Base-by-base conservation (phyloP, 2,888 invertebrate species). In the Lysandra bellargus region DNA sequence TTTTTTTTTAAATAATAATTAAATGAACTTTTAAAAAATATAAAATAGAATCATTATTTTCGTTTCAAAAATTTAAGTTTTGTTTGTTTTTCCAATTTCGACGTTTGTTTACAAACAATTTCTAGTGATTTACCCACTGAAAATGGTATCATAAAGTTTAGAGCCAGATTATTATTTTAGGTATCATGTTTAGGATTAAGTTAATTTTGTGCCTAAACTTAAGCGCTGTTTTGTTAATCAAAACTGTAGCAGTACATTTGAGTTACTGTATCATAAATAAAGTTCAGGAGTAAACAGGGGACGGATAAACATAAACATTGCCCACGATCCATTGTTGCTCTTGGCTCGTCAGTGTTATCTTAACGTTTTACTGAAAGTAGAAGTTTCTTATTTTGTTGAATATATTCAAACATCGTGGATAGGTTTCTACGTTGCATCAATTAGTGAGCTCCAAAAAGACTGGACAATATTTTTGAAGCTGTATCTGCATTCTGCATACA, bases 211-310 rank as follows among this genome's bases (percentile, higher is more conserved):
- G 14, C 40, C 44, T 40, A 44, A 74, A 7, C 44, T 44, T 7
- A 7, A 37, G n/a, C 12, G 33, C 33, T 69, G 69, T 69, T 69
- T 33, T 69, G 69, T 33, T 69, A 14, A 69, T 17, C 14, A 37
- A 69, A 69, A 69, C 37, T n/a, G 73, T 73, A 73, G n/a, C 40
- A 40, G 40, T 74, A 74, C 23, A 23, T 44, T 74, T 74, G n/a
- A 74, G 73, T 23, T 73, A 74, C 44, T 44, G 44, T 1, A 74
- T 74, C 74, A 74, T 44, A 74, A 74, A 74, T 74, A 74, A 44
- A 74, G 74, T 74, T 74, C 3, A 44, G 74, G 44, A 9, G 40
- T 44, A 74, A 74, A 74, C 74, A 23, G 12, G 33, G 17, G 14
- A 37, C 14, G 69, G 69, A 69, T 33, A 74, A 73, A 74, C 23